Evolutionary conservation across 2,113 vertebrate genomes (phyloP), one percentile per base, ranked within the genome.

Genomic region (Vanacampus margaritifer): DNA sequence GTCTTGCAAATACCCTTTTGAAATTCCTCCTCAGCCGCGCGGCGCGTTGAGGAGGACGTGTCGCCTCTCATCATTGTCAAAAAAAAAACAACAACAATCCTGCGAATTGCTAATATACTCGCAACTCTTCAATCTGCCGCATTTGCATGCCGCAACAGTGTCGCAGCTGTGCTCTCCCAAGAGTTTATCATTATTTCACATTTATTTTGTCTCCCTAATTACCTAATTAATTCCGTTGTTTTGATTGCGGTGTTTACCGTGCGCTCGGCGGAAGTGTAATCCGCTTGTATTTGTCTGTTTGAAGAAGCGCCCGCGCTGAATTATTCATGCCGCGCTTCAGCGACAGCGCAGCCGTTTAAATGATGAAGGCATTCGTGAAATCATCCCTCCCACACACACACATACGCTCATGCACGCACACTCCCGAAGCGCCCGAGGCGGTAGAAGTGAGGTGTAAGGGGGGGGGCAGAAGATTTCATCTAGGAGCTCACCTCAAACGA

Each of bases 121-220:
- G 66, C 76, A 90, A 87, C 88, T 87, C 88, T 78, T 59, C 75
- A 86, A 89, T 87, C 82, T 85, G 87, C 89, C 85, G 9, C 89
- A 88, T 90, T 83, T 88, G 89, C 87, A 79, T 85, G 84, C 82
- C 79, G 90, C 89, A 88, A 84, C 78, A 46, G 82, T 82, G 85
- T 79, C 85, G 79, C 89, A 89, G 90, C 88, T 92, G 91, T 80
- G 80, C 79, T 83, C 88, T 90, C 90, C 45, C 78, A 88, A 89
- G 90, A 91, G 86, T 90, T 92, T 90, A 91, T 89, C 89, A 90
- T 91, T 88, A 88, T 90, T 90, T 89, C 82, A 83, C 90, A 90
- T 92, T 93, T 90, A 91, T 93, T 92, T 91, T 90, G 89, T 89
- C 87, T 91, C 79, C 76, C 81, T 92, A 92, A 92, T 92, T 91